phyloP scores from a whole-genome alignment of 2,888 invertebrate genomes.

The Caenorhabditis japonica region DNA sequence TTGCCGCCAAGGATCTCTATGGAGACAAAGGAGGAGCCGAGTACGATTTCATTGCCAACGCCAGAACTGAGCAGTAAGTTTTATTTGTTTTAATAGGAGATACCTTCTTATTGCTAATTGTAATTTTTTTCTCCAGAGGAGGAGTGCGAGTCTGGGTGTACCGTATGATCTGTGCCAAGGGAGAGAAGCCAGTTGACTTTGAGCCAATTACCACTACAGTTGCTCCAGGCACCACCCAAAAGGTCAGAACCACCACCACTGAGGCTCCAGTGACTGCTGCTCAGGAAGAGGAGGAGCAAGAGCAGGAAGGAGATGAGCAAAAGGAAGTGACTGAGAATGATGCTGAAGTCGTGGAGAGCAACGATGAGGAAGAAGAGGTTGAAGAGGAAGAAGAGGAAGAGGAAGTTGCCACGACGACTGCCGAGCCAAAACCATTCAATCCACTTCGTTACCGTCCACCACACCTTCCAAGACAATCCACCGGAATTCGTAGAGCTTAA shows the following conservation, averaged over 20 bases:
- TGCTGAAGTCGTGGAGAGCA: conserved; percentile 34
- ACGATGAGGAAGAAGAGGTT: conserved; percentile 43
- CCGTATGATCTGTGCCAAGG: conserved; percentile 65
- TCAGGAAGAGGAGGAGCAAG: conserved; percentile 48
- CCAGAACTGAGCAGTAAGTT: conserved; percentile 73
- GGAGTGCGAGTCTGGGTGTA: conserved; percentile 76
- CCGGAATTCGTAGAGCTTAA: conserved; percentile 55
- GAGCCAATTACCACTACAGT: conserved; percentile 49
- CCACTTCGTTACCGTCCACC: conserved; percentile 73
- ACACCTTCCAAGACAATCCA: conserved; percentile 54
- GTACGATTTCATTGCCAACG: conserved; percentile 74
- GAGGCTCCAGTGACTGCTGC: conserved; percentile 25
- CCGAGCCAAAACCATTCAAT: conserved; percentile 64
- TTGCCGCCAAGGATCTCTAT: conserved; percentile 70
- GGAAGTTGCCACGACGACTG: conserved; percentile 38
- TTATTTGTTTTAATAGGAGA: background rate
- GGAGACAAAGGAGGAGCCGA: conserved; percentile 67
- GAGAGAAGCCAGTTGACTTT: conserved; percentile 54
- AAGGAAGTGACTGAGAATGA: conserved; percentile 30
- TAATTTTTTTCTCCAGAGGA: no score
- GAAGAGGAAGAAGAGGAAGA: conserved; percentile 47
- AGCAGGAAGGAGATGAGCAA: conserved; percentile 32
- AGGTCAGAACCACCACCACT: conserved; percentile 26
- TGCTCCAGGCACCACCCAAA: conserved; percentile 12
- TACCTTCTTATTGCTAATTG: background rate